Evolutionary conservation across 2,888 invertebrate species (phyloP), one percentile per base, ranked within the genome.

Genomic region (Cephus nigrinus): DNA sequence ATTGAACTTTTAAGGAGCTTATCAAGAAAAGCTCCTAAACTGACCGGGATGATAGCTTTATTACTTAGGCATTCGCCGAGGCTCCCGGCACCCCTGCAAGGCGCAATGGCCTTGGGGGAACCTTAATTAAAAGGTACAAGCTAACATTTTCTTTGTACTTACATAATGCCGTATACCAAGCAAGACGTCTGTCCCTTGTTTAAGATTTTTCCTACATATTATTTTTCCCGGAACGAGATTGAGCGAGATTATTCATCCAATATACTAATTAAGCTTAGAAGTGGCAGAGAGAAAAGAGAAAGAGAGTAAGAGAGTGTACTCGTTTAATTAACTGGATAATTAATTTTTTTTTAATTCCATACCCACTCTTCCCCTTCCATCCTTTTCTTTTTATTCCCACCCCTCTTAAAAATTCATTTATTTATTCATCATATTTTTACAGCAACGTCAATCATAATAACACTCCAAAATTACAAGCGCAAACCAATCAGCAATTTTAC

Each of bases 11-110:
- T 75, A 77, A 79, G 75, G 81, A 81, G 81, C 79, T 74, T 79
- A 77, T 80, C 77, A 77, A 77, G n/a, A 78, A 36, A 33, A 69
- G 78, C 76, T 83, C 81, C 77, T 76, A 79, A 55, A 78, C 74
- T 77, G 79, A 82, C 80, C 81, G 83, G 82, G 83, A 82, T 76
- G 80, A 83, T 82, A 83, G 82, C 83, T 83, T 82, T 83, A 83
- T 82, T 83, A 83, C 82, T 83, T 83, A 82, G 81, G 82, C 81
- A 83, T 80, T 74, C 80, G 82, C 81, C 79, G 81, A 80, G 81
- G 80, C 79, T 77, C 80, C 76, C 68, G 73, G 77, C 76, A 69
- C 82, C 78, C 76, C 76, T 81, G 78, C 80, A 81, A 80, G 78
- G 74, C 40, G 78, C 78, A 73, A 79, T 69, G 69, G 75, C 73